Base-by-base conservation (phyloP, 2,888 invertebrate genomes). In the Bibio marci region DNA sequence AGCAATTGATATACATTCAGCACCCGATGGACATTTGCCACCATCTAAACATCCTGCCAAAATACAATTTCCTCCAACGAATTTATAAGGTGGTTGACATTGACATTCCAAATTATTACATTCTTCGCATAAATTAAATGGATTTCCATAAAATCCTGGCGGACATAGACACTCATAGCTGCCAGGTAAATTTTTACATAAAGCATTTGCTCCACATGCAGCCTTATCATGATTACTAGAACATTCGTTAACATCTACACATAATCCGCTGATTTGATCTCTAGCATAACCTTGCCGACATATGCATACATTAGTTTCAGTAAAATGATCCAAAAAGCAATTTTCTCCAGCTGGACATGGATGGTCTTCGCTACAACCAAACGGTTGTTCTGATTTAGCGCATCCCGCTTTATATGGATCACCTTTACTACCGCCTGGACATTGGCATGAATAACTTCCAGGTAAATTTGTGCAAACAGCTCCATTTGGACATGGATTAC, bases 91-190 rank as follows among this genome's bases (percentile, higher is more conserved):
- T 17, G 83, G 75, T 57, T 83, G 83, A 53, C 90, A 90, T 52
- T 83, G 80, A 51, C 90, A 90, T 52, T 78, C 80, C 33, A 81
- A 73, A 45, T 77, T 79, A 55, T 73, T 77, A 55, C 88, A 88
- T 56, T 85, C 74, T 64, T 85, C 82, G 55, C 91, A 91, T 47
- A 79, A 68, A 13, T 79, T 72, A 54, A 87, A 91, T 1, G 91
- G 88, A 62, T 91, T 90, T 33, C 90, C 90, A 52, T 81, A 83
- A 55, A 81, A 88, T 26, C 86, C 87, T 22, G 76, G 67, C 1
- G 88, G 82, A 52, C 91, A 92, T 52, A 83, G 82, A 50, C 91
- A 92, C 60, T 88, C 88, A 54, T 90, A 92, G 54, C 87, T 87
- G 35, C 91, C 91, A 1, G 90, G 90, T 37, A 90, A 64, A 62